Percentiles rank a stretch among this genome's conserved stretches.
Evolutionary conservation across 2,113 vertebrate species (phyloP).

Genomic region (Brevimyrus niger): DNA sequence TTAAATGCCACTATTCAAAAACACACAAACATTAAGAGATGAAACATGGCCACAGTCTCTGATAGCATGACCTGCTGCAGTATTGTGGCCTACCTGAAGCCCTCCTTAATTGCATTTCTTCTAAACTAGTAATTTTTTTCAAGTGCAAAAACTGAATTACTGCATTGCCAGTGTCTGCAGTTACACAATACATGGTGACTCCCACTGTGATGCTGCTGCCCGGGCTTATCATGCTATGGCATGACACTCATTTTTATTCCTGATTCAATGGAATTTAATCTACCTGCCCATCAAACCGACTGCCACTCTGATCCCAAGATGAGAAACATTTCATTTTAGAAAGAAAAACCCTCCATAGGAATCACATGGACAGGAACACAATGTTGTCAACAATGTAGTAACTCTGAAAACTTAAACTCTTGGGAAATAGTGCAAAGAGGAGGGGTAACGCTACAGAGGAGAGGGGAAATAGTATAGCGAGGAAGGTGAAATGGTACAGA

Average conservation of each 20-base stretch:
- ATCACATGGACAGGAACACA: background rate
- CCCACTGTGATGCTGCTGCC: background rate
- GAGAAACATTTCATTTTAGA: background rate
- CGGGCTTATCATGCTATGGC: background rate
- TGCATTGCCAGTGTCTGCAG: background rate
- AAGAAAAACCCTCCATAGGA: background rate
- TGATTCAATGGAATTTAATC: background rate
- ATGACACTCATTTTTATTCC: background rate
- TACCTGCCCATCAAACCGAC: background rate
- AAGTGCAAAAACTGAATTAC: background rate
- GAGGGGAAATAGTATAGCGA: background rate
- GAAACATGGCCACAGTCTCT: conserved; percentile 38
- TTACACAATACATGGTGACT: background rate
- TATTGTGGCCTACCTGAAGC: background rate
- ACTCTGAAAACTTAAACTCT: background rate
- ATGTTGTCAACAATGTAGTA: background rate
- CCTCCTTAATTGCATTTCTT: conserved; percentile 13
- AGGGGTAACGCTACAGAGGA: background rate
- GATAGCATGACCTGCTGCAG: background rate
- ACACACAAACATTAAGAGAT: conserved; percentile 36
- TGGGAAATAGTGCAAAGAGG: background rate
- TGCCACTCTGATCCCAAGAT: background rate
- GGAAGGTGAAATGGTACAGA: background rate
- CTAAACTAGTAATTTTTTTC: background rate
- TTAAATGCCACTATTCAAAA: conserved; percentile 40